Conservation (phyloP, 2,797 vertebrate genomes). For the Sardinella longiceps region DNA sequence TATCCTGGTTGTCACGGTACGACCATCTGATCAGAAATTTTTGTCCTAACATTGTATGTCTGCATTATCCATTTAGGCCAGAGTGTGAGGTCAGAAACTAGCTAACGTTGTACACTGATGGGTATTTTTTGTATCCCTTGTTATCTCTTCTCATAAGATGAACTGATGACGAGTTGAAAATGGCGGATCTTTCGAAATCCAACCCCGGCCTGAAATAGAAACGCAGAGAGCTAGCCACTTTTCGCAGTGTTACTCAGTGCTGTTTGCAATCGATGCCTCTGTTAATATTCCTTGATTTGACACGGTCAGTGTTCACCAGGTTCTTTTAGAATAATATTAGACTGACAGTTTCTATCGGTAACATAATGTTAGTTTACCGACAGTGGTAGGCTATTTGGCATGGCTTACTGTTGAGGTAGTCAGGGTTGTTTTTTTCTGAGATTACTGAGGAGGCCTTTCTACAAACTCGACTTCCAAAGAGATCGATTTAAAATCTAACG, state of each 20-base stretch:
- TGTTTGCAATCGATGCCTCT: neutral
- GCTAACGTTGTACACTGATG: neutral
- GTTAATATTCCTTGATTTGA: constrained; percentile 10
- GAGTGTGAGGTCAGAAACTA: neutral
- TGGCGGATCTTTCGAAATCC: constrained; percentile 99
- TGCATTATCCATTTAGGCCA: neutral
- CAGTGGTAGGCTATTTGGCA: constrained; percentile 40
- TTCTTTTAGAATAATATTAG: neutral
- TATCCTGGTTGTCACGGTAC: neutral
- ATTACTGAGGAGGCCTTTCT: constrained; percentile 62
- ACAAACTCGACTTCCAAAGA: neutral
- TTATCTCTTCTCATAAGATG: constrained; percentile 70
- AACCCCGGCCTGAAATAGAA: constrained; percentile 87
- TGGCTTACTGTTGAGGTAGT: constrained; percentile 58
- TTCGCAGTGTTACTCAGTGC: constrained; percentile 28
- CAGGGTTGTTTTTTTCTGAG: constrained; percentile 57
- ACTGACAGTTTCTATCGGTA: neutral
- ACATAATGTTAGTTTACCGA: neutral
- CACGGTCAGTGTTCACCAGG: neutral
- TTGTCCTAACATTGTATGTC: neutral
- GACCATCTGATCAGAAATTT: neutral
- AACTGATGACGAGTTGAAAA: constrained; percentile 94
- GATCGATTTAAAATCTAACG: neutral
- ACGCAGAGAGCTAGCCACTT: constrained; percentile 53
- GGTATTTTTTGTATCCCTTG: constrained; percentile 41